A percentile compares a stretch with the other conserved stretches of the same genome.
Conservation (phyloP, 92 coral and sea anemone species). For the Anthopleura xanthogrammica region DNA sequence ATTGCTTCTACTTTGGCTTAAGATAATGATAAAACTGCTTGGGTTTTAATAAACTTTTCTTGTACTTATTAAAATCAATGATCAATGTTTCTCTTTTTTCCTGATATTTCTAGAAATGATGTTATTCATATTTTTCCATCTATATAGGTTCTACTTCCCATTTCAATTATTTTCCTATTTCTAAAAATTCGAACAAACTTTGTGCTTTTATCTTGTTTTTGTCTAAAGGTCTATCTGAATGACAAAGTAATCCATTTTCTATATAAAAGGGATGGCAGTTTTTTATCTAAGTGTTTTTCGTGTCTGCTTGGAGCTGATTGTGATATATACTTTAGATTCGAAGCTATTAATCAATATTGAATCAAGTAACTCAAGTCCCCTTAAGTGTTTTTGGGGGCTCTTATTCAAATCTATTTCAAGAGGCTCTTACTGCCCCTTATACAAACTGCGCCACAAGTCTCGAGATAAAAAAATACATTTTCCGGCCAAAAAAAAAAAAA, state of each 20-base stretch:
- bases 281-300: neutral
- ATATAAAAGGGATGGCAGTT: neutral
- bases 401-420: neutral
- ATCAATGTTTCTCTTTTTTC: neutral
- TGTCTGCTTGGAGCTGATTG: neutral
- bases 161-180: neutral
- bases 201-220: neutral
- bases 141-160: neutral
- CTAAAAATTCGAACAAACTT: too few species aligned
- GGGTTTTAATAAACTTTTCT: neutral
- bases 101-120: neutral
- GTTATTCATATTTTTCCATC: neutral
- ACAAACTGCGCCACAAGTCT: neutral
- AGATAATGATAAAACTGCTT: neutral
- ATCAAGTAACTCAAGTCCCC: neutral
- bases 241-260: neutral
- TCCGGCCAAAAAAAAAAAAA: neutral
- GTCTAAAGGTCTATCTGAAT: neutral
- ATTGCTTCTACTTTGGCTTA: neutral
- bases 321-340: neutral
- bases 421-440: neutral
- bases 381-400: neutral
- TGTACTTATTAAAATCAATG: neutral
- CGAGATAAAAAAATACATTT: neutral
- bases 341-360: slow-evolving; percentile 2